Base-by-base conservation (phyloP, 2,113 vertebrate species). In the Leucosticte australis region DNA sequence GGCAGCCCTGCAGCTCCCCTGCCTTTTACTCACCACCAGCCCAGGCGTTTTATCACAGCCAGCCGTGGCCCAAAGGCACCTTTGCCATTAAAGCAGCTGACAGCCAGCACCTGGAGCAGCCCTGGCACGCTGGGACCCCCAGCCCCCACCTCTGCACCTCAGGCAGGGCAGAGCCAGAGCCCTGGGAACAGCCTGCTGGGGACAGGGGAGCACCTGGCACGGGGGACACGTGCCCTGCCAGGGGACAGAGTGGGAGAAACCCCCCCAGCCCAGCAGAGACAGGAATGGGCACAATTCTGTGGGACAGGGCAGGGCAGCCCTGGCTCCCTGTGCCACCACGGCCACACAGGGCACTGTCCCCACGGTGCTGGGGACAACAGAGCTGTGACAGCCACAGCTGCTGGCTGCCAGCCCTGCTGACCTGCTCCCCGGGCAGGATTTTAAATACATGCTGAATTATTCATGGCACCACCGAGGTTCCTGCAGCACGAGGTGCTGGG, bases 141-240 rank as follows among this genome's bases (percentile, higher is more conserved):
- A 7, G 23, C 7, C 23, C 2, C 9, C 31, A 13, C 21, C 24
- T 27, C 68, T 6, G 4, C 8, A 20, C 5, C 26, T 26, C 75
- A 19, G 27, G 15, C 71, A 63, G 26, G 27, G 42, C 33, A 94
- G 4, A 49, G 63, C 33, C 63, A 50, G 47, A 35, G 17, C 56
- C n/a, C 39, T 14, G 24, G 50, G 33, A 35, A 62, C 62, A 62
- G 41, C 69, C 0, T 1, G 6, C 0, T 19, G 73, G 69, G 55
- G 35, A 47, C 64, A 47, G 14, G 27, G 15, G 9, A 70, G 13
- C 2, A 28, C 9, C 0, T 2, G 37, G n/a, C 21, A 31, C 0
- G 6, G 52, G 9, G 57, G 39, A 7, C 50, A 47, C 0, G 0
- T 1, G 5, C 2, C 26, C 70, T 26, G 46, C 39, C 52, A 9